These are phyloP conservation scores for Leptarthrus brevirostris DNA, from an alignment of 2,888 invertebrate genomes.

Conservation along the genomic window DNA sequence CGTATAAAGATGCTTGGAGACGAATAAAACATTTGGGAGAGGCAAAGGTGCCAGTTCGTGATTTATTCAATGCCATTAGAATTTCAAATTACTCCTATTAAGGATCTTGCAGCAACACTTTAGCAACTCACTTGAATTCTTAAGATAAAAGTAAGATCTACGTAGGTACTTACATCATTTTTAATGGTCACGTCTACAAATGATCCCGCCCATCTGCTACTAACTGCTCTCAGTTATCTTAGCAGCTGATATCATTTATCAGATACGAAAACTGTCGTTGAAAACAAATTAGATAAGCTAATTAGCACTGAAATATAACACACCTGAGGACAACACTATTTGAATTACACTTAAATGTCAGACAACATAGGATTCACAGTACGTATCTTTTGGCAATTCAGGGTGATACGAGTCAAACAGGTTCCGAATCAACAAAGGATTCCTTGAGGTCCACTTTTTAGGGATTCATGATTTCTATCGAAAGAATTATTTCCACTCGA, in stretches of 20 bases:
- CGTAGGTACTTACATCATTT: conserved; percentile 7
- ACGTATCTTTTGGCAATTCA: conserved; percentile 19
- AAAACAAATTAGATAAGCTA: not conserved
- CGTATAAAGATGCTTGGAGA: conserved; percentile 33
- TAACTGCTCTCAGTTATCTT: not conserved
- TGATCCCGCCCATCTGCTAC: not conserved
- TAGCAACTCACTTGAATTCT: conserved; percentile 3
- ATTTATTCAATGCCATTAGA: conserved; percentile 33
- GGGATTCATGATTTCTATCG: conserved; percentile 11
- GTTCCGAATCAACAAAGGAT: conserved; percentile 33
- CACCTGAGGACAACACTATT: not conserved
- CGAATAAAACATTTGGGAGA: conserved; percentile 16
- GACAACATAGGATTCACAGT: not conserved
- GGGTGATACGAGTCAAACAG: conserved; percentile 33
- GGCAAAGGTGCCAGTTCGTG: conserved; percentile 19
- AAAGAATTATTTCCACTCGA: conserved; percentile 29
- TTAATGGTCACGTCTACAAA: not conserved
- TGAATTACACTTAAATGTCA: not conserved
- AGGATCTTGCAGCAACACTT: conserved; percentile 12
- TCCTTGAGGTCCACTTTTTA: conserved; percentile 37
- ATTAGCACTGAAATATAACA: not conserved
- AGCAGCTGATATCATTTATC: not conserved
- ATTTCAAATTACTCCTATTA: conserved; percentile 30
- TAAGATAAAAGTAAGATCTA: not conserved
- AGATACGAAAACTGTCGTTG: no score